Evolutionary conservation across 1,140 invertebrate genomes (phyloP), one percentile per base, ranked within the genome.

Genomic region (Habropoda laboriosa): DNA sequence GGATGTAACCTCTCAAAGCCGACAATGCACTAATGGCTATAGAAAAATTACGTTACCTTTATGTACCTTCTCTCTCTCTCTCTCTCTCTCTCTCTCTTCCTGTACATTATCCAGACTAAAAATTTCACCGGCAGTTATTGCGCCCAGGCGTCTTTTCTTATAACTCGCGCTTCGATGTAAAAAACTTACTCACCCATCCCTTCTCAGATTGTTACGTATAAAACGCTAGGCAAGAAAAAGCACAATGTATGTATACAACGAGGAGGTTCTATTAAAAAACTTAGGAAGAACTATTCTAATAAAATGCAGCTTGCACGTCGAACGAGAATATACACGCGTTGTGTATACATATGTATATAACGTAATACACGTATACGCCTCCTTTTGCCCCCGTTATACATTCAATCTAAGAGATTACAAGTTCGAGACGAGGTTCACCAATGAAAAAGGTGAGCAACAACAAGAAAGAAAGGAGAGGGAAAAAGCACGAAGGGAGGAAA

Each of bases 281-380:
- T 85, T 85, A 40, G 57, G 13, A n/a, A 60, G 4, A 81, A 85
- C 82, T 85, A 85, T 85, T 85, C 68, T 84, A 84, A 85, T 84
- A 85, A 83, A 84, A 85, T 79, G 57, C 71, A 75, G 77, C 42
- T 83, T 80, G 77, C 78, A 80, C 66, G 60, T 85, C 58, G 72
- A 84, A 76, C 45, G 63, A 13, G n/a, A 35, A 57, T 53, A 67
- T 75, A 53, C 24, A 63, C 38, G 12, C 27, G 18, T n/a, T n/a
- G n/a, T n/a, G n/a, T 40, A 27, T n/a, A 47, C 35, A 32, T 12
- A 12, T 12, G 6, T 55, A 55, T 32, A 57, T 57, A 79, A 71
- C 27, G 66, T 16, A 38, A 38, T 27, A 64, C 64, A 38, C 30
- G 61, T 38, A 16, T 16, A 32, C 51, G 18, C 32, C 42, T 27